Evolutionary conservation across 1,140 invertebrate species (phyloP).

Genomic region (Camponotus pennsylvanicus): DNA sequence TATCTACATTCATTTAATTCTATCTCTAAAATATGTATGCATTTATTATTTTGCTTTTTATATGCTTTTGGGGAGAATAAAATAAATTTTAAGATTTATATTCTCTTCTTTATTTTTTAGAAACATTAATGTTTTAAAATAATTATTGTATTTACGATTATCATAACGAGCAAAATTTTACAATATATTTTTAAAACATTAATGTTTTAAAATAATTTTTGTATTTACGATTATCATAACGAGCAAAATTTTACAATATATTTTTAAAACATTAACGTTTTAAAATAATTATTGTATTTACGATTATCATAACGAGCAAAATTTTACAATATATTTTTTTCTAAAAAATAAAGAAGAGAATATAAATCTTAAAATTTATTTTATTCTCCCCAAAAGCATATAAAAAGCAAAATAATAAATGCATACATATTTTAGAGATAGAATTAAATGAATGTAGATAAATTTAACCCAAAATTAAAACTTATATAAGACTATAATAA

Average conservation of each 20-base stretch:
- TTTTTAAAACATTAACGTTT: background rate
- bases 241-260: too few species aligned
- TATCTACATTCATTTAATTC: background rate
- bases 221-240: too few species aligned
- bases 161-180: too few species aligned
- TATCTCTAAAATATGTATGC: background rate
- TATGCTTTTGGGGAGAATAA: too few species aligned
- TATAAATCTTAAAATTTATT: slow-evolving; percentile 1
- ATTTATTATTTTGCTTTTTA: background rate
- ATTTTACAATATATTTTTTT: slow-evolving; percentile 1
- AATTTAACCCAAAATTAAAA: background rate
- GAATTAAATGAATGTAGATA: background rate
- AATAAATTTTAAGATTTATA: slow-evolving; percentile 1
- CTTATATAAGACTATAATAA: background rate
- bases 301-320: background rate
- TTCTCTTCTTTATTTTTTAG: background rate
- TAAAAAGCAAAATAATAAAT: background rate
- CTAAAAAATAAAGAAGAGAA: background rate
- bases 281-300: background rate
- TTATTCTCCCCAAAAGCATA: too few species aligned
- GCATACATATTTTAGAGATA: background rate
- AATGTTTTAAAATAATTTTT: too few species aligned
- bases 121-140: background rate
- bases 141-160: too few species aligned
- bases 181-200: too few species aligned